Percentiles rank a stretch among this genome's conserved stretches.
phyloP scores from a whole-genome alignment of 2,888 invertebrate species.

The Leucoptera coffeella region DNA sequence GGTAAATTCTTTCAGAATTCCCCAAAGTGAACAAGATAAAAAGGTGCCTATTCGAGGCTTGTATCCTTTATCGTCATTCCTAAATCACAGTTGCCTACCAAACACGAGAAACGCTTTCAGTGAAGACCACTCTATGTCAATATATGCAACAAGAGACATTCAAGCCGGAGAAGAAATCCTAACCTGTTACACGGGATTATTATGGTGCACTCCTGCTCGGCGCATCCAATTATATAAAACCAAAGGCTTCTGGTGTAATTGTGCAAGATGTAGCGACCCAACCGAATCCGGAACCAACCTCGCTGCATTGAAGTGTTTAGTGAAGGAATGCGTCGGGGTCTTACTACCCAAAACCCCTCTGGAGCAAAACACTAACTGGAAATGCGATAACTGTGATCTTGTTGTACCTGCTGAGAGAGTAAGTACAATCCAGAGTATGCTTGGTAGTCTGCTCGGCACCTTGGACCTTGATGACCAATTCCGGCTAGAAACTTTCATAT shows the following conservation, averaged over 20 bases:
- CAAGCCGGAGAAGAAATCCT: constrained; percentile 55
- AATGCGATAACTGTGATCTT: constrained; percentile 45
- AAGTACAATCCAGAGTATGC: constrained; percentile 26
- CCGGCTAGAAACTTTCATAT: constrained; percentile 23
- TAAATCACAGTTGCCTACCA: constrained; percentile 64
- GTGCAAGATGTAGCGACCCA: constrained; percentile 56
- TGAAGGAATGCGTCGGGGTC: constrained; percentile 40
- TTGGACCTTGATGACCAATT: constrained; percentile 36
- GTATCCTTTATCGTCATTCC: constrained; percentile 58
- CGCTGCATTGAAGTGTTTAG: constrained; percentile 46
- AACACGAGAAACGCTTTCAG: constrained; percentile 60
- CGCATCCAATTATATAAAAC: constrained; percentile 54
- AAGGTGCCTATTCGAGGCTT: constrained; percentile 50
- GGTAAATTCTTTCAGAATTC: constrained; percentile 60
- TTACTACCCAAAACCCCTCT: constrained; percentile 48
- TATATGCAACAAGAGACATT: constrained; percentile 54
- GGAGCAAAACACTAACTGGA: constrained; percentile 40
- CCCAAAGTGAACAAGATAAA: constrained; percentile 15
- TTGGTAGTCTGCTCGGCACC: constrained; percentile 50
- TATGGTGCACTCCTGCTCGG: constrained; percentile 61
- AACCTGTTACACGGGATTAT: constrained; percentile 58
- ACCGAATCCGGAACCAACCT: constrained; percentile 55
- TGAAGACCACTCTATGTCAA: constrained; percentile 43
- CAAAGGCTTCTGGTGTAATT: constrained; percentile 62
- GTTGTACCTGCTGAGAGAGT: constrained; percentile 31